Percentiles rank a stretch among this genome's conserved stretches.
Conservation (phyloP, 1,140 invertebrate species). For the Zaprionus inermis region DNA sequence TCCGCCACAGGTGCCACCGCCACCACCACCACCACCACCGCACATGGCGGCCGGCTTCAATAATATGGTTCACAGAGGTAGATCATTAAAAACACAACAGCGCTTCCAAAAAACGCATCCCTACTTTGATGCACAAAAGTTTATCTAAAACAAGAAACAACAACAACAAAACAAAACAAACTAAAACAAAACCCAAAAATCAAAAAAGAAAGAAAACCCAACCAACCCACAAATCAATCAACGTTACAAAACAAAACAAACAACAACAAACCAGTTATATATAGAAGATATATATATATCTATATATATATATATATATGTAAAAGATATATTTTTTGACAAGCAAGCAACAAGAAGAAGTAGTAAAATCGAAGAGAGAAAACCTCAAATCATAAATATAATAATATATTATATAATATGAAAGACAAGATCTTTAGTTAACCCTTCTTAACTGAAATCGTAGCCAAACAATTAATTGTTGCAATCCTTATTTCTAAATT, state of each 20-base stretch:
- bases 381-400: conserved; percentile 31
- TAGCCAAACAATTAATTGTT: conserved; percentile 49
- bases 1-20: conserved; percentile 56
- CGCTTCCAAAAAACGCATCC: conserved; percentile 83
- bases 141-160: conserved; percentile 67
- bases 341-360: conserved; percentile 33
- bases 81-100: conserved; percentile 81
- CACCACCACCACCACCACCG: conserved; percentile 62
- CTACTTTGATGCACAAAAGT: conserved; percentile 83
- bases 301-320: conserved; percentile 56
- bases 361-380: conserved; percentile 38
- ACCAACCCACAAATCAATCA: conserved; percentile 16
- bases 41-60: conserved; percentile 77
- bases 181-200: conserved; percentile 43
- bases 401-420: conserved; percentile 19
- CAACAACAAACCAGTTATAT: conserved; percentile 48
- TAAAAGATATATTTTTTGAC: conserved; percentile 37
- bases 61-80: conserved; percentile 84
- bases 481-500: conserved; percentile 47
- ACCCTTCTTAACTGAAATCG: conserved; percentile 26
- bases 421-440: conserved; percentile 29
- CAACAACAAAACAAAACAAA: conserved; percentile 31
- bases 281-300: conserved; percentile 17
- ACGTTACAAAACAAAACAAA: conserved; percentile 27
- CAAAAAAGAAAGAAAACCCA: conserved; percentile 25